Base-by-base conservation (phyloP, 1,140 invertebrate genomes). In the Lanistes nyassanus region DNA sequence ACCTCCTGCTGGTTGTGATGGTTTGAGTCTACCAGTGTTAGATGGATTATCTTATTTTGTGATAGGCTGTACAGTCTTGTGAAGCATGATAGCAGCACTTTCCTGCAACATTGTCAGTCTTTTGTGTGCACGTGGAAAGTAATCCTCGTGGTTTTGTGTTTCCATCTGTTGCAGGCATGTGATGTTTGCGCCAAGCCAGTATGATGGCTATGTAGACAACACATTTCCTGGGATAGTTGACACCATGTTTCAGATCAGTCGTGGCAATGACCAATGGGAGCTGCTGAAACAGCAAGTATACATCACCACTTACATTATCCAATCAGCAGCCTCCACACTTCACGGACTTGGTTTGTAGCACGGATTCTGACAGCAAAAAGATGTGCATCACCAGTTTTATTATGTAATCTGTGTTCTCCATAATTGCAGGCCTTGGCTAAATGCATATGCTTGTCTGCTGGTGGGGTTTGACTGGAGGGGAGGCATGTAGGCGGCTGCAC, bases 261-360 rank as follows among this genome's bases (percentile, higher is more conserved):
- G 76, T 16, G 65, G 74, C 7, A 21, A 47, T 3, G 36, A 71
- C 19, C n/a, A n/a, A n/a, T 78, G 74, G 74, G 68, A 80, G 51
- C 62, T 68, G 36, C 36, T 80, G 65, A 78, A 78, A 51, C 75
- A 78, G 26, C 79, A 78, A 47, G 55, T 79, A 7, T 75, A 26
- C 29, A 56, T 81, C 26, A 64, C 75, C 37, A 75, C 75, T 4
- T 75, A 69, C 31, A 70, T 69, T 31, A 58, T 79, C 37, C 65
- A 74, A 55, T 74, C 71, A 0, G 74, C 75, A 0, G 74, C 71
- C 37, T 37, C 53, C 26, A 76, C 70, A 66, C 62, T 76, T n/a
- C 53, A 78, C 37, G 71, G 76, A 31, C 36, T 76, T 51, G 75
- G 72, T 55, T 72, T 76, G 55, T 76, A 72, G 26, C 26, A 7